Conservation (phyloP, 2,888 invertebrate species). For the Fragum sueziense region DNA sequence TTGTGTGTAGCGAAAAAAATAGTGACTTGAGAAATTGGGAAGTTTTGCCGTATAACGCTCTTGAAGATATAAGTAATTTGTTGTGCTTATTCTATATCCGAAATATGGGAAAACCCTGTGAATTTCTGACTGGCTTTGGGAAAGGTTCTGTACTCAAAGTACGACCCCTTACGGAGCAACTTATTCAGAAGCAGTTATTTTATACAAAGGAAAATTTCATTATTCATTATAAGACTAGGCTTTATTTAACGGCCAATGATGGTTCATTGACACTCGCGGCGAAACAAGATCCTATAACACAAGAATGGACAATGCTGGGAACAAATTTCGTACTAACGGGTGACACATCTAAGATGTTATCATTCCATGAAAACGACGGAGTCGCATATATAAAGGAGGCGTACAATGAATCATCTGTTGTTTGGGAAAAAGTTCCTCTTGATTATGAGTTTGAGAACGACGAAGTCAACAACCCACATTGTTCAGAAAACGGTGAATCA, state of each 20-base stretch:
- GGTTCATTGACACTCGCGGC: background rate
- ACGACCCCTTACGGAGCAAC: background rate
- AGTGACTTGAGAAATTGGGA: background rate
- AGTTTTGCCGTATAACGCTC: background rate
- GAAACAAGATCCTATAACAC: background rate
- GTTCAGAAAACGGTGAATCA: background rate
- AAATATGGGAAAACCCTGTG: background rate
- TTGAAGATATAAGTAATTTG: background rate
- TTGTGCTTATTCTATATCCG: conserved; percentile 3
- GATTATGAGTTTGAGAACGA: background rate
- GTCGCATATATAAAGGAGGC: no score
- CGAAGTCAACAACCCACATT: background rate
- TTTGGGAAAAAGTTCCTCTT: background rate
- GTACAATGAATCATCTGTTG: no score
- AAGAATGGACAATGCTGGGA: background rate
- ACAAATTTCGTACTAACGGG: background rate
- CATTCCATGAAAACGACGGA: no score
- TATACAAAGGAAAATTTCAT: background rate
- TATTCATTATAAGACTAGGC: background rate
- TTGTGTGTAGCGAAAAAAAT: background rate
- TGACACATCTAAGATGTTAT: no score
- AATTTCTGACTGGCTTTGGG: background rate
- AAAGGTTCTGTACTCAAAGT: background rate
- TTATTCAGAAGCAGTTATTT: background rate
- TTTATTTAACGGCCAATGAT: background rate